Evolutionary conservation across 2,113 vertebrate genomes (phyloP).

Genomic region (Raja brachyura): DNA sequence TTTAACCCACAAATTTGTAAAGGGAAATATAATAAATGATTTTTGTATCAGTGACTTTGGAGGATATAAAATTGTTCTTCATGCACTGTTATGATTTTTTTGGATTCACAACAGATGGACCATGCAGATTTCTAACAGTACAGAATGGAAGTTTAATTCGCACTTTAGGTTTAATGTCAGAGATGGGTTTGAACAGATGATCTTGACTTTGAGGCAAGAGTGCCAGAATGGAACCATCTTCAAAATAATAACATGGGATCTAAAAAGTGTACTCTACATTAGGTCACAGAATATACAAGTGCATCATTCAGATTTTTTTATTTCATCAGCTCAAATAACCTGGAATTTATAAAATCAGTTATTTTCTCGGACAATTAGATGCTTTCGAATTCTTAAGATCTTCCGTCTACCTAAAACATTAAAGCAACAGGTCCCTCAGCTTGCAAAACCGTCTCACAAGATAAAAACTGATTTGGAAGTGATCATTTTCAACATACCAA

Average conservation of each 20-base stretch:
- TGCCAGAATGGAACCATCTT: neutral
- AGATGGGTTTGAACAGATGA: neutral
- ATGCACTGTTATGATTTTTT: neutral
- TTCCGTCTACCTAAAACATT: neutral
- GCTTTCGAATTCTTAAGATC: neutral
- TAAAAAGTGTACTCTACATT: neutral
- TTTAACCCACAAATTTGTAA: neutral
- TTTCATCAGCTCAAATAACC: constrained; percentile 10
- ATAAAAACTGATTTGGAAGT: neutral
- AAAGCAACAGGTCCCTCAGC: neutral
- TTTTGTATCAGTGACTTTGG: neutral
- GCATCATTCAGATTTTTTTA: neutral
- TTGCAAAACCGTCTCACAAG: neutral
- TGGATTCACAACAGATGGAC: neutral
- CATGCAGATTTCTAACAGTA: neutral
- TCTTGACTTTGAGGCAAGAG: neutral
- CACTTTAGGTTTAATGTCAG: neutral
- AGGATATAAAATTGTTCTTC: neutral
- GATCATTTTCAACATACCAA: neutral
- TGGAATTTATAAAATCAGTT: neutral
- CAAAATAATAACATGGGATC: neutral
- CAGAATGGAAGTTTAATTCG: neutral
- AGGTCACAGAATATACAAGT: neutral
- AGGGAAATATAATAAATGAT: neutral
- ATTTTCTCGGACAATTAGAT: neutral